Evolutionary conservation across 2,888 invertebrate genomes (phyloP), one percentile per base, ranked within the genome.

Genomic region (Eupeodes luniger): DNA sequence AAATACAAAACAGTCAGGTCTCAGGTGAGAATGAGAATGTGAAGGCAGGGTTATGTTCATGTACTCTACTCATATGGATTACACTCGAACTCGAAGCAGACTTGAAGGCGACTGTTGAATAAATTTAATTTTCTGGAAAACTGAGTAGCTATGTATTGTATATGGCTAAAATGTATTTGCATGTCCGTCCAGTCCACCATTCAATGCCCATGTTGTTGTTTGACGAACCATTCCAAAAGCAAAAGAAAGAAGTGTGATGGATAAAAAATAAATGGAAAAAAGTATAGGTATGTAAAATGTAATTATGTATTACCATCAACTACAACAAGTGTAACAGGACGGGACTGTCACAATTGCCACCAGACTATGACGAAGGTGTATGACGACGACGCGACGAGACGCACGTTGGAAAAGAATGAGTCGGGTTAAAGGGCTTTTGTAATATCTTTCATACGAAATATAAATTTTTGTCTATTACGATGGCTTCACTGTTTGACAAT

Each of bases 381-480:
- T 16, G 27, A 55, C 14, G 27, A 27, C 27, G 27, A 27, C 27
- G 19, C 27, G 27, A 27, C 27, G 27, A 27, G 27, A 27, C 27
- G 27, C 1, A 27, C 27, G 12, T n/a, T 27, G 5, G 7, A 10
- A 36, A 53, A 36, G 69, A 16, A 59, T 47, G 55, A 10, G 36
- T 62, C 5, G 11, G 40, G 16, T 16, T 11, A 59, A 14, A 61
- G 84, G 27, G 62, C 12, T 7, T 51, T 79, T 85, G 64, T 53
- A 70, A 80, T 70, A 14, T 70, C 14, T 69, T 75, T 67, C 69
- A 84, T 75, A 79, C 67, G 69, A 62, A 74, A 40, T 16, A 79
- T 62, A 69, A 0, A 40, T 40, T 40, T 53, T 69, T 14, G 19
- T n/a, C 47, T 44, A 44, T 55, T 40, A 61, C 40, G 70, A 64